These are phyloP conservation scores for Tipula unca DNA, from an alignment of 2,888 invertebrate genomes.

Conservation along the genomic window DNA sequence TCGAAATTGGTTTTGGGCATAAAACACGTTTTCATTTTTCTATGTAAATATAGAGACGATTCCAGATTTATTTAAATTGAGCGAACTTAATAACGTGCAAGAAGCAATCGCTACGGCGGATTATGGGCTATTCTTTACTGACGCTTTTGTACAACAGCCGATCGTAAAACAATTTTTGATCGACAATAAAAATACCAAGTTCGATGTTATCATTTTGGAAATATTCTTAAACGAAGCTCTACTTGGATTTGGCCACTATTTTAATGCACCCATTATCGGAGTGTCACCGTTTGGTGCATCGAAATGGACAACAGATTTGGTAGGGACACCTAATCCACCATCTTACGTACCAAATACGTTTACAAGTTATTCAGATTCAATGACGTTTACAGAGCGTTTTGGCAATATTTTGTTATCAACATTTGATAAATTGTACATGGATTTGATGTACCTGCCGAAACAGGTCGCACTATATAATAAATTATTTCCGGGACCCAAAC, in stretches of 20 bases:
- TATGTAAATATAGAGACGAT: neutral
- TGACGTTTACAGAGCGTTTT: slow-evolving; percentile 36
- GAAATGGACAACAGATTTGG: slow-evolving; percentile 25
- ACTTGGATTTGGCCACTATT: slow-evolving; percentile 29
- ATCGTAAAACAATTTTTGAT: neutral
- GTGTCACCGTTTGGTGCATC: slow-evolving; percentile 29
- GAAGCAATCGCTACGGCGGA: neutral
- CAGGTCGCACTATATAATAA: slow-evolving; percentile 32
- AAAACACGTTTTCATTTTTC: neutral
- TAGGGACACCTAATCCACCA: slow-evolving; percentile 34
- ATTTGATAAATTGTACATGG: slow-evolving; percentile 29
- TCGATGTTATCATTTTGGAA: slow-evolving; percentile 39
- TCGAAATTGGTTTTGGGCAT: neutral
- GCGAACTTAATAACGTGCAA: neutral
- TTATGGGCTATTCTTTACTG: neutral
- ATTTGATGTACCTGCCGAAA: slow-evolving; percentile 32
- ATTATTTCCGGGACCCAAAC: slow-evolving; percentile 32
- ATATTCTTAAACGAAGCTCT: slow-evolving; percentile 39
- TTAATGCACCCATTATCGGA: slow-evolving; percentile 30
- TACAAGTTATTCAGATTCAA: slow-evolving; percentile 34
- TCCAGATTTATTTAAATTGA: neutral
- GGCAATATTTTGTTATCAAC: neutral
- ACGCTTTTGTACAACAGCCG: neutral
- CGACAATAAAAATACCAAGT: slow-evolving; percentile 31
- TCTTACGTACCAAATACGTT: slow-evolving; percentile 36